These are phyloP conservation scores for Diabrotica virgifera DNA, from an alignment of 1,140 invertebrate genomes.

Conservation along the genomic window DNA sequence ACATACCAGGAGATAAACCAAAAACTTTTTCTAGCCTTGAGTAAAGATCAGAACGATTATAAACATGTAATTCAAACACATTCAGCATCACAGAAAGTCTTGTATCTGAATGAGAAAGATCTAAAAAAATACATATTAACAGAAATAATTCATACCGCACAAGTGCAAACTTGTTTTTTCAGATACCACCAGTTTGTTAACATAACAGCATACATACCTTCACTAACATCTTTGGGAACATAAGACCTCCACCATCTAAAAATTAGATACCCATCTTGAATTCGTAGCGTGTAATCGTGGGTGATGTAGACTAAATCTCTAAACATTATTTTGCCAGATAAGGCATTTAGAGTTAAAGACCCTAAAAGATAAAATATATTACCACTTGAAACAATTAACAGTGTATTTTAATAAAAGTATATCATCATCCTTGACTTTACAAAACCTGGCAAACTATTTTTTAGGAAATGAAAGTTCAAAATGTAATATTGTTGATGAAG, in stretches of 20 bases:
- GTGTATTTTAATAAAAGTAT: background rate
- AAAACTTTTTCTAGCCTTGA: constrained; percentile 85
- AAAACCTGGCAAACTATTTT: too few species aligned
- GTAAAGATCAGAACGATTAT: constrained; percentile 84
- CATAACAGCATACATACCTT: constrained; percentile 60
- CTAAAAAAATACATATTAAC: constrained; percentile 53
- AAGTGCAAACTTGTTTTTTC: background rate
- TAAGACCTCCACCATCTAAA: constrained; percentile 97
- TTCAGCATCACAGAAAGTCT: constrained; percentile 91
- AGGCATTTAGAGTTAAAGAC: constrained; percentile 88
- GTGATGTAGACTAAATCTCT: constrained; percentile 92
- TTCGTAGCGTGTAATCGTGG: constrained; percentile 87
- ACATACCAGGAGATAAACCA: constrained; percentile 75
- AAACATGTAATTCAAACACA: constrained; percentile 94
- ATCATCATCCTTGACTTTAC: too few species aligned
- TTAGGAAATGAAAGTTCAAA: too few species aligned
- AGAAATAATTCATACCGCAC: background rate
- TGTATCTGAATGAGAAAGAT: constrained; percentile 94
- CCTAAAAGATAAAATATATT: constrained; percentile 56
- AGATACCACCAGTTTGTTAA: background rate
- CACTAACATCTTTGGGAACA: constrained; percentile 90
- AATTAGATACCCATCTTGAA: constrained; percentile 96
- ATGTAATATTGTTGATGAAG: too few species aligned
- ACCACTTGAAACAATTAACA: background rate
- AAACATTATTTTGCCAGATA: constrained; percentile 99